phyloP scores from a whole-genome alignment of 2,888 invertebrate species.

The Cotesia congregata region DNA sequence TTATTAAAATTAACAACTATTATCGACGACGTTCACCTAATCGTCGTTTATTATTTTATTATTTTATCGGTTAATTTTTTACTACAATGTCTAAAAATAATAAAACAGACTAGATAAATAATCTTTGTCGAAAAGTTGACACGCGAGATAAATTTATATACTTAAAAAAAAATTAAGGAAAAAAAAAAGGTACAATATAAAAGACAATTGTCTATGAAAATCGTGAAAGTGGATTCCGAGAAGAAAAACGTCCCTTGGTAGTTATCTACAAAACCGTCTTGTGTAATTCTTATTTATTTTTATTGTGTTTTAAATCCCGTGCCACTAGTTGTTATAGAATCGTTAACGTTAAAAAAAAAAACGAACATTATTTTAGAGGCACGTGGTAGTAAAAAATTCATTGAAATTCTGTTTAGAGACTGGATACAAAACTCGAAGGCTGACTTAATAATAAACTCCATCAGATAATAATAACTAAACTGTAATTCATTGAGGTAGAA shows the following conservation, averaged over 20 bases:
- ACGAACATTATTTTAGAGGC: slow-evolving; percentile 1
- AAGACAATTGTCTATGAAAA: background rate
- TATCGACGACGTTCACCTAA: slow-evolving; percentile 42
- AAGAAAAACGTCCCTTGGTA: slow-evolving; percentile 16
- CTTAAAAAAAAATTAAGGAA: slow-evolving; percentile 23
- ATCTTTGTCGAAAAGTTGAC: slow-evolving; percentile 15
- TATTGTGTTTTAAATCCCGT: slow-evolving; percentile 22
- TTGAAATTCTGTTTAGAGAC: slow-evolving; percentile 39
- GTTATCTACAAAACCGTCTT: slow-evolving; percentile 13
- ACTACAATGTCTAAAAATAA: slow-evolving; percentile 16
- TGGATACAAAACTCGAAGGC: slow-evolving; percentile 42
- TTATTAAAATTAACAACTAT: background rate
- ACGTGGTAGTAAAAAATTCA: slow-evolving; percentile 10
- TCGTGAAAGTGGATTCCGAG: slow-evolving; percentile 12
- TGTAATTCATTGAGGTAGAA: slow-evolving; percentile 34
- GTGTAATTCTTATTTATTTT: slow-evolving; percentile 11
- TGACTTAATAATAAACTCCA: slow-evolving; percentile 41
- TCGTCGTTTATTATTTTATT: slow-evolving; percentile 31
- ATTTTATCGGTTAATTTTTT: slow-evolving; percentile 13
- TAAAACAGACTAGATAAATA: slow-evolving; percentile 10
- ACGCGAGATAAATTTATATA: slow-evolving; percentile 19
- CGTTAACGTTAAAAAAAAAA: background rate
- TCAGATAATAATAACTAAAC: slow-evolving; percentile 34
- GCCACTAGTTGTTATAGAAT: slow-evolving; percentile 17
- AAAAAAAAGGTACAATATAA: slow-evolving; percentile 24